Percentiles rank a stretch among this genome's conserved stretches.
Conservation (phyloP, 2,113 vertebrate genomes). For the Oostethus manadensis region DNA sequence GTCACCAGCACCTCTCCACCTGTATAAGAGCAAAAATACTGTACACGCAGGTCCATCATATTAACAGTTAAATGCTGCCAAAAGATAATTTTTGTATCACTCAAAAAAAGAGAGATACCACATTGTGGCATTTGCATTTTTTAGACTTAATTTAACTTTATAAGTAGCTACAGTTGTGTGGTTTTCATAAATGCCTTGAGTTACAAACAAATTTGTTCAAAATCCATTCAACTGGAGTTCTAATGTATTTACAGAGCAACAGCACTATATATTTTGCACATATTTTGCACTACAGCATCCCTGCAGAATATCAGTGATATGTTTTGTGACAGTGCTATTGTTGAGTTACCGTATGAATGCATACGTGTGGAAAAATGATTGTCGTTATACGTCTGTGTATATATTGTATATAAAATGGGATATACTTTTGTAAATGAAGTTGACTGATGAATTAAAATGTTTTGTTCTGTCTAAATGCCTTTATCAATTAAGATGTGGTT, state of each 20-base stretch:
- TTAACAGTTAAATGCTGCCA: constrained; percentile 52
- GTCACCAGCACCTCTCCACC: constrained; percentile 38
- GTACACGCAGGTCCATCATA: constrained; percentile 51
- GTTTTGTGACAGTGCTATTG: constrained; percentile 62
- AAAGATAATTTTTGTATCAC: constrained; percentile 57
- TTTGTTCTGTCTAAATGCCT: constrained; percentile 58
- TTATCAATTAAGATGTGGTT: constrained; percentile 39
- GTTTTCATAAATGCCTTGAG: constrained; percentile 11
- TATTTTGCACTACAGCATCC: constrained; percentile 69
- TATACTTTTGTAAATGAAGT: constrained; percentile 77
- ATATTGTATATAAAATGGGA: constrained; percentile 78
- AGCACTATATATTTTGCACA: constrained; percentile 64
- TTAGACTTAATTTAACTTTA: constrained; percentile 31
- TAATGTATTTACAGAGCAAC: constrained; percentile 55
- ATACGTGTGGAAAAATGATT: constrained; percentile 59
- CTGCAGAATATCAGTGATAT: constrained; percentile 61
- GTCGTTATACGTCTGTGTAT: constrained; percentile 68
- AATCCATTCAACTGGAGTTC: constrained; percentile 45
- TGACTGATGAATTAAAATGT: constrained; percentile 72
- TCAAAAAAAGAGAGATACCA: constrained; percentile 27
- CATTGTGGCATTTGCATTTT: constrained; percentile 20
- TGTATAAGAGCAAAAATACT: constrained; percentile 51
- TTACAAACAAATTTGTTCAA: constrained; percentile 15
- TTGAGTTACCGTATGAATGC: constrained; percentile 61
- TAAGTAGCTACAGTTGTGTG: constrained; percentile 15